Conservation (phyloP, 2,888 invertebrate genomes). For the Drosophila cognata region DNA sequence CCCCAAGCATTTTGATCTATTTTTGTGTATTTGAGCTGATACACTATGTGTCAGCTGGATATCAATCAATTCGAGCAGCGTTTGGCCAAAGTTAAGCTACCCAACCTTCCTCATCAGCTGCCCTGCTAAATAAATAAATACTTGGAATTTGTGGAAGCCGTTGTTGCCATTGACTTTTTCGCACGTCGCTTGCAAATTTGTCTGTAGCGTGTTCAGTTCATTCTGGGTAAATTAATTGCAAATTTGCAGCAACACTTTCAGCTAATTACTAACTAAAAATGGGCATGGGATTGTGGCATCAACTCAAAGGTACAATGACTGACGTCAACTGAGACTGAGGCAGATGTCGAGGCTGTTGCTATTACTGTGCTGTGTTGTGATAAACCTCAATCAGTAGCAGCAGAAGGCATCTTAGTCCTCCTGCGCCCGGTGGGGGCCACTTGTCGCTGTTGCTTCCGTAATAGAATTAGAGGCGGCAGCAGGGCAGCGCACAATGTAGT, state of each 20-base stretch:
- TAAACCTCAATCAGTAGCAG: slow-evolving; percentile 47
- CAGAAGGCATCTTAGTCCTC: slow-evolving; percentile 18
- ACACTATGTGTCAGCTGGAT: slow-evolving; percentile 41
- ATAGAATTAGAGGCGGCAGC: slow-evolving; percentile 66
- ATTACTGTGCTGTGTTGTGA: slow-evolving; percentile 2
- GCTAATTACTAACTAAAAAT: slow-evolving; percentile 64
- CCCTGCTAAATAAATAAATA: background rate
- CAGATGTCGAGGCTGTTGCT: slow-evolving; percentile 18
- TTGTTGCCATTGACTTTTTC: slow-evolving; percentile 47
- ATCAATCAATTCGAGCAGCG: slow-evolving; percentile 64
- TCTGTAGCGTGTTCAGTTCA: slow-evolving; percentile 62
- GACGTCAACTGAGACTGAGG: slow-evolving; percentile 26
- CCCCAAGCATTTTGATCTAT: slow-evolving; percentile 27
- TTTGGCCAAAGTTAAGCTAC: slow-evolving; percentile 28
- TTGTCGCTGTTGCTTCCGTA: slow-evolving; percentile 80
- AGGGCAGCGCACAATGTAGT: slow-evolving; percentile 44
- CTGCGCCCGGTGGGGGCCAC: slow-evolving; percentile 60
- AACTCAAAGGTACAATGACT: slow-evolving; percentile 62
- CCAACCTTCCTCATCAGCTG: slow-evolving; percentile 6
- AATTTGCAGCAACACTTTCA: slow-evolving; percentile 56
- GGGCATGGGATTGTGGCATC: slow-evolving; percentile 4
- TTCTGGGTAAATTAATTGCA: slow-evolving; percentile 75
- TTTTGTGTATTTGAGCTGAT: slow-evolving; percentile 33
- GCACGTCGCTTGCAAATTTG: slow-evolving; percentile 55
- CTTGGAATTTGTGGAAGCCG: slow-evolving; percentile 6